phyloP scores from a whole-genome alignment of 2,888 invertebrate species.

The Branchellion lobata region DNA sequence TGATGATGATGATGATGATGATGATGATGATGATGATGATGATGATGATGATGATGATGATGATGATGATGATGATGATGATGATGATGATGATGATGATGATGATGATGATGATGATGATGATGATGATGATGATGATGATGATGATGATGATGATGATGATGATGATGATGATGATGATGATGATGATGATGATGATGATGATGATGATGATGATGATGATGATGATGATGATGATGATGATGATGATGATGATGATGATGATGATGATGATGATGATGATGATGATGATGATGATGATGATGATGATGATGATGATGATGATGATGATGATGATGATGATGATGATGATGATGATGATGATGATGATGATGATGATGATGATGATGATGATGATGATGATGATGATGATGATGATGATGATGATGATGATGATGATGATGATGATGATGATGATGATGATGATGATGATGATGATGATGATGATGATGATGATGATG shows the following conservation, averaged over 20 bases:
- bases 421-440: constrained; percentile 21
- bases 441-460: constrained; percentile 16
- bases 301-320: constrained; percentile 39
- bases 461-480: constrained; percentile 17
- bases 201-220: constrained; percentile 34
- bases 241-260: constrained; percentile 44
- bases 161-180: constrained; percentile 41
- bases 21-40: not conserved
- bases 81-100: constrained; percentile 7
- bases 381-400: constrained; percentile 38
- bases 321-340: constrained; percentile 38
- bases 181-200: constrained; percentile 38
- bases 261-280: constrained; percentile 39
- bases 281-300: constrained; percentile 39
- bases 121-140: not conserved
- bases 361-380: constrained; percentile 41
- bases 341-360: constrained; percentile 39
- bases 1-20: constrained; percentile 17
- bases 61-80: constrained; percentile 33
- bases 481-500: constrained; percentile 2
- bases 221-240: constrained; percentile 43
- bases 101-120: constrained; percentile 18
- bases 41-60: constrained; percentile 28
- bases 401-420: constrained; percentile 19
- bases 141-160: constrained; percentile 35